Evolutionary conservation across 2,797 vertebrate genomes (phyloP), one percentile per base, ranked within the genome.

Genomic region (Pygocentrus nattereri): DNA sequence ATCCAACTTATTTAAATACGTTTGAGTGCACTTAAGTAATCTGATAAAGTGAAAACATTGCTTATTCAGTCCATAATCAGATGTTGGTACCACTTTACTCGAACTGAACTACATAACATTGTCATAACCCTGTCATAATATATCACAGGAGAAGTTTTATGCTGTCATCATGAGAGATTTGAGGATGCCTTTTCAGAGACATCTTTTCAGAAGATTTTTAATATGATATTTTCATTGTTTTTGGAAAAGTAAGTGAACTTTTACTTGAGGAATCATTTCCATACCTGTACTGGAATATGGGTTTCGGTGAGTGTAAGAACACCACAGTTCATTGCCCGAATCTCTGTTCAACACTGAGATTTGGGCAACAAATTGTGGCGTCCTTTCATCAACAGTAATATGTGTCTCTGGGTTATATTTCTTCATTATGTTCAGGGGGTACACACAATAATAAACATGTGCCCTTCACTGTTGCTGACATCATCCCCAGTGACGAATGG

Each of bases 401-500:
- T 18, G 23, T 69, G n/a, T 23, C 64, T 82, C 62, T 54, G 27
- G 25, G 34, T 41, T 61, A 74, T 21, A 59, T 81, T 81, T 82
- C 68, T 75, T 56, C 74, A 54, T 73, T 25, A 19, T 50, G 64
- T 65, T 79, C 71, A 81, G 67, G 62, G 73, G 69, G 75, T 41
- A 72, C 69, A 75, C 76, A 67, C 64, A 80, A 65, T 56, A 75
- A 80, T 85, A 87, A 78, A 82, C 30, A 25, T 62, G 52, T 27
- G 67, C 41, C 74, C 44, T 79, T 74, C 31, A 74, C 74, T 25
- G 50, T 74, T 65, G 58, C 72, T 77, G 72, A 83, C 68, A 79
- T 81, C 72, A 86, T 74, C 70, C 44, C 49, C 54, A 58, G 54
- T n/a, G 54, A 77, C 82, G 82, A 78, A 84, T 70, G 81, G 71